Percentiles rank a stretch among this genome's conserved stretches.
Evolutionary conservation across 2,113 vertebrate species (phyloP).

Genomic region (Podarcis cretensis): DNA sequence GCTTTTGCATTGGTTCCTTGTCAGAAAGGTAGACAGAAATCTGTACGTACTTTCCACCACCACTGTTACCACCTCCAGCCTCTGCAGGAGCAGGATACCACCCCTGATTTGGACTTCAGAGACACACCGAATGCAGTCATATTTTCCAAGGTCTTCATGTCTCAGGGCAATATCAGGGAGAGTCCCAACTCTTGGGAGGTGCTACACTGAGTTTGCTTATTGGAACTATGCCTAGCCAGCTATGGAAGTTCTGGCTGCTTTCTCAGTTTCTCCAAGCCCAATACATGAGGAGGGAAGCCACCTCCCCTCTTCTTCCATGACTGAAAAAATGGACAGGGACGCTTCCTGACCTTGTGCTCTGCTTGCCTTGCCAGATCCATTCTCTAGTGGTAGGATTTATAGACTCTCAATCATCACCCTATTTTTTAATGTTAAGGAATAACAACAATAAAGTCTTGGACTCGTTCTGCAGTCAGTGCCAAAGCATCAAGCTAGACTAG

Average conservation of each 20-base stretch:
- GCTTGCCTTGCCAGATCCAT: not conserved
- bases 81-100: not conserved
- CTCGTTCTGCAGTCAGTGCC: not conserved
- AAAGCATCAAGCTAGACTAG: not conserved
- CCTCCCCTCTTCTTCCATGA: not conserved
- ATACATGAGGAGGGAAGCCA: not conserved
- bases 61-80: not conserved
- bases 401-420: not conserved
- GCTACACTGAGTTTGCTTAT: too few relatives aligned
- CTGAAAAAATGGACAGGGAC: not conserved
- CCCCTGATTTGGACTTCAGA: not conserved
- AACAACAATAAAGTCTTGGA: not conserved
- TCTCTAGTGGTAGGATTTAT: not conserved
- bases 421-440: not conserved
- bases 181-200: not conserved
- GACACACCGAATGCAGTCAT: not conserved
- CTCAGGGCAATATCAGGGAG: not conserved
- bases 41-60: not conserved
- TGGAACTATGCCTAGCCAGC: not conserved
- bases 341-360: not conserved
- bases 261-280: not conserved
- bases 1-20: not conserved
- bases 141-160: not conserved
- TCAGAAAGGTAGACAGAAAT: not conserved
- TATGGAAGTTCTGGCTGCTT: not conserved